Conservation (phyloP, 37 sponge, comb jelly and placozoan genomes). For the Chondrosia reniformis region DNA sequence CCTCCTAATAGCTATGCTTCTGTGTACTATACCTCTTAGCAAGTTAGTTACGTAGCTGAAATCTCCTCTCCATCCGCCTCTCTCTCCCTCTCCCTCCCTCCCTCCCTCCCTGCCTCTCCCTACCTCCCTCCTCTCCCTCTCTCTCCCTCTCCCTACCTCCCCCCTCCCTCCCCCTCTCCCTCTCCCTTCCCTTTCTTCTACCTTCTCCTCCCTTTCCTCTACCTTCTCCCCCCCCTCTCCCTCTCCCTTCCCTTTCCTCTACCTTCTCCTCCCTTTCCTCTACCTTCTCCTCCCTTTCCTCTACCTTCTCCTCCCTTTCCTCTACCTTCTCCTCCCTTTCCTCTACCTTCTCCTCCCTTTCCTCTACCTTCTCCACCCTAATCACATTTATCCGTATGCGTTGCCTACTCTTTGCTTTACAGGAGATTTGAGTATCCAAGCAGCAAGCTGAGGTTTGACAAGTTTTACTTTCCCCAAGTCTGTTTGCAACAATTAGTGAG, state of each 20-base stretch:
- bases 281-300: background rate
- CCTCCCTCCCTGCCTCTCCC: constrained; percentile 48
- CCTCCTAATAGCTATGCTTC: background rate
- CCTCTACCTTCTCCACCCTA: background rate
- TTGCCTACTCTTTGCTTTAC: too few species aligned
- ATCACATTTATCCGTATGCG: too few species aligned
- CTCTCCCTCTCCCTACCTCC: constrained; percentile 71
- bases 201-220: background rate
- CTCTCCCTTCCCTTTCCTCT: background rate
- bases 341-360: background rate
- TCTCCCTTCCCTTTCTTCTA: background rate
- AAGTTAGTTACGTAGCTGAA: background rate
- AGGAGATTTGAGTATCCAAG: too few species aligned
- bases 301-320: background rate
- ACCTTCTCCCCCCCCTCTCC: background rate
- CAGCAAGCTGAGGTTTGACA: too few species aligned
- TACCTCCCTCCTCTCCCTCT: constrained; percentile 7
- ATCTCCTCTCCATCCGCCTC: constrained; percentile 27
- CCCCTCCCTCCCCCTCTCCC: constrained; percentile 84
- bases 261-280: background rate
- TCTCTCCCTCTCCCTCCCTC: constrained; percentile 53
- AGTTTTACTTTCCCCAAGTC: too few species aligned
- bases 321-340: background rate
- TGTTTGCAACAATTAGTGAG: too few species aligned
- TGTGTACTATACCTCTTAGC: background rate